Evolutionary conservation across 2,888 invertebrate species (phyloP).

Genomic region (Exephanes ischioxanthus): DNA sequence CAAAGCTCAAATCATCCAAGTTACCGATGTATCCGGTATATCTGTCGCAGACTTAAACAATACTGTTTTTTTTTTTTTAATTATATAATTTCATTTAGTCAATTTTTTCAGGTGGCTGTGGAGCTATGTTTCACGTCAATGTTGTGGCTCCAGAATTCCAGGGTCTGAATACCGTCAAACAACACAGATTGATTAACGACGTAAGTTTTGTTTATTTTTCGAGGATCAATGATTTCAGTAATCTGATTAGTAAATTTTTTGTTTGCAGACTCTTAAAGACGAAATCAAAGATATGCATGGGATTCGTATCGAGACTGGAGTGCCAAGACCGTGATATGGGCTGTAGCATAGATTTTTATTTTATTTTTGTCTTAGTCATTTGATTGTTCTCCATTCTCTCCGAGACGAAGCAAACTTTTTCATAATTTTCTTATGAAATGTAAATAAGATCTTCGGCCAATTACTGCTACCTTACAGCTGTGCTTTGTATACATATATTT

Average conservation of each 20-base stretch:
- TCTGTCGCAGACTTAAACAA: constrained; percentile 50
- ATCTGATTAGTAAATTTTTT: constrained; percentile 23
- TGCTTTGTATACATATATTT: constrained; percentile 52
- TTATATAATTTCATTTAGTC: neutral
- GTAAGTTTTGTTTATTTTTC: constrained; percentile 75
- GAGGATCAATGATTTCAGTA: neutral
- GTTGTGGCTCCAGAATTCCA: constrained; percentile 90
- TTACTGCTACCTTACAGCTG: neutral
- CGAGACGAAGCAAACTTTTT: neutral
- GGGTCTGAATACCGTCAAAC: constrained; percentile 90
- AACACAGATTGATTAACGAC: constrained; percentile 91
- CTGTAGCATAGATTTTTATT: neutral
- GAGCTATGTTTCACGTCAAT: constrained; percentile 92
- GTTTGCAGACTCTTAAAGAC: constrained; percentile 88
- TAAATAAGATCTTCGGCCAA: constrained; percentile 41
- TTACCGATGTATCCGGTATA: constrained; percentile 89
- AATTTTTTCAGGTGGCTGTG: constrained; percentile 89
- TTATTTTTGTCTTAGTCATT: constrained; percentile 12
- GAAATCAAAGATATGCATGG: constrained; percentile 95
- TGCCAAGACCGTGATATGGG: constrained; percentile 54
- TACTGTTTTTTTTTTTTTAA: neutral
- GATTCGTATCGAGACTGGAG: constrained; percentile 90
- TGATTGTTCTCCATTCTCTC: neutral
- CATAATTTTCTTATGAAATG: constrained; percentile 14
- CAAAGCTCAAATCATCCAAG: constrained; percentile 88